Base-by-base conservation (phyloP, 2,113 vertebrate genomes). In the Pteropus alecto region DNA sequence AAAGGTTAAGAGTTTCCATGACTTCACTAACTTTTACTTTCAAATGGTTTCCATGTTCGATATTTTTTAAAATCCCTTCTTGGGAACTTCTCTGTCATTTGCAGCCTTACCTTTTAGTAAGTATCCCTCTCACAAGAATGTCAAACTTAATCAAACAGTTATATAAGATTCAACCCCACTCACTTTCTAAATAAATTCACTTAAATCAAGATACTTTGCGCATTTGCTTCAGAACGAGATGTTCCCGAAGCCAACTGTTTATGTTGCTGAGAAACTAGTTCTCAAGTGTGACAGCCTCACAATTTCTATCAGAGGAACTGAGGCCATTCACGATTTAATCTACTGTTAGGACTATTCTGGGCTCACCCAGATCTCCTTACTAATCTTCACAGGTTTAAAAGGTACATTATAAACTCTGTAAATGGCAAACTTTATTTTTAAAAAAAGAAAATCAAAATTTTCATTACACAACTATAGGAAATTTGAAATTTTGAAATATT, bases 181-280 rank as follows among this genome's bases (percentile, higher is more conserved):
- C 92, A 96, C 95, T 97, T 97, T 97, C 96, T 97, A 97, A 97
- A 95, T 97, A 93, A 95, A 94, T 96, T 87, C 18, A 18, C 90
- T 94, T 90, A 90, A 97, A 93, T 96, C 92, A 84, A 93, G 79
- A 96, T 81, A 94, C 71, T 84, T 63, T 18, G 26, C 90, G 92
- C 92, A 90, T 94, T 97, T 96, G 56, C 94, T 95, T 71, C 26
- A 92, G 97, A 90, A 97, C 93, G 90, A 94, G 84, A 97, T 96
- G 90, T 97, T 97, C 96, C 95, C 28, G 10, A 81, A 96, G 92
- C 65, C 97, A 87, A 83, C 85, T 97, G 95, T 97, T 97, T 95
- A 93, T 76, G 92, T 74, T 95, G 58, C 95, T 95, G 70, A 97
- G 81, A 94, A 95, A 83, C 84, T 67, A 65, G 46, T 41, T 95